A percentile compares a stretch with the other conserved stretches of the same genome.
Evolutionary conservation across 2,888 invertebrate species (phyloP).

Genomic region (Cantharis lateralis): DNA sequence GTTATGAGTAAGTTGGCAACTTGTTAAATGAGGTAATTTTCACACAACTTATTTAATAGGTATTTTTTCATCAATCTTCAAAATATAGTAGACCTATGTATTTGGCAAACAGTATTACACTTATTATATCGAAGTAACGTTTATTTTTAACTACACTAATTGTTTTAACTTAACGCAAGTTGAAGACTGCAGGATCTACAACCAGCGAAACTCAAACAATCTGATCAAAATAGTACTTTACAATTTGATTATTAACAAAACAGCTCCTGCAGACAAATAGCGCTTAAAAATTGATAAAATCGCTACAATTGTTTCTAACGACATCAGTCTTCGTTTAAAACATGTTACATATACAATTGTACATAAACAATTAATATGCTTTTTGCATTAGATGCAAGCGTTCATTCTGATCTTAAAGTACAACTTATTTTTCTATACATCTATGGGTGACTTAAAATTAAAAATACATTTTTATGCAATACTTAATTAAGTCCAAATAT

Average conservation of each 20-base stretch:
- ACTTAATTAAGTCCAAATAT: conserved; percentile 12
- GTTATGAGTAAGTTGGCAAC: not conserved
- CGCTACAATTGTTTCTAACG: conserved; percentile 39
- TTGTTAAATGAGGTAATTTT: not conserved
- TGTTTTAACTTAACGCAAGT: not conserved
- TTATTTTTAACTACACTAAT: not conserved
- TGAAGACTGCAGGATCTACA: not conserved
- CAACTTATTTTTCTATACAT: conserved; percentile 33
- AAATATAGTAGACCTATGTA: not conserved
- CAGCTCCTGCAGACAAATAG: conserved; percentile 4
- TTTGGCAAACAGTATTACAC: not conserved
- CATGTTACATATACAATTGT: conserved; percentile 50
- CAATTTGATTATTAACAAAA: conserved; percentile 1
- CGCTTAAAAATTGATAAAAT: conserved; percentile 9
- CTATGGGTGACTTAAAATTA: conserved; percentile 35
- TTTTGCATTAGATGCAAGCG: conserved; percentile 41
- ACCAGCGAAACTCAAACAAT: not conserved
- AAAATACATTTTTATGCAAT: conserved; percentile 14
- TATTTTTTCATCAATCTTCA: not conserved
- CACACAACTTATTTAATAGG: not conserved
- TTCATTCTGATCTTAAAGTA: conserved; percentile 36
- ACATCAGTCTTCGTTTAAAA: conserved; percentile 55
- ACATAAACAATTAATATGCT: conserved; percentile 50
- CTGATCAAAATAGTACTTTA: not conserved
- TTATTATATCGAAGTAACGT: not conserved